Conservation (phyloP, 2,113 vertebrate genomes). For the Gambusia affinis region DNA sequence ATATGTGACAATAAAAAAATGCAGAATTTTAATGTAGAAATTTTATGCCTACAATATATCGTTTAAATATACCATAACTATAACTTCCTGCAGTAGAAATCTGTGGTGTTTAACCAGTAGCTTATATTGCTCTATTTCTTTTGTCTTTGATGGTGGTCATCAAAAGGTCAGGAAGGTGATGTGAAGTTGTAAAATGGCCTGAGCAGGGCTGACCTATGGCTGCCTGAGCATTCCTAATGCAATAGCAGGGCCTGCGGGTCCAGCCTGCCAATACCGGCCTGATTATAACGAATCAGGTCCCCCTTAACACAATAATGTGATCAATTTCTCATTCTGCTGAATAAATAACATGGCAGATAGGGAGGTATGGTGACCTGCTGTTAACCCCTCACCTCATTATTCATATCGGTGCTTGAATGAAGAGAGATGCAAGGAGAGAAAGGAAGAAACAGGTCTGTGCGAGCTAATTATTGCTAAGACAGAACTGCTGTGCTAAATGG, state of each 20-base stretch:
- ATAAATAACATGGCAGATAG: constrained; percentile 97
- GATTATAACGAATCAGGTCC: constrained; percentile 99
- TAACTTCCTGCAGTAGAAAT: constrained; percentile 15
- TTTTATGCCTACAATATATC: not conserved
- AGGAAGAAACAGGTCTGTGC: constrained; percentile 85
- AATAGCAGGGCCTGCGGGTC: constrained; percentile 87
- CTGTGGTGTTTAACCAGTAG: constrained; percentile 28
- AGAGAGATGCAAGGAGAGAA: constrained; percentile 55
- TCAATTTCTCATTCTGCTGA: constrained; percentile 99
- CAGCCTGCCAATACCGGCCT: constrained; percentile 94
- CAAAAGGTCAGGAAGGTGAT: constrained; percentile 89
- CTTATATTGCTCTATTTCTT: constrained; percentile 59
- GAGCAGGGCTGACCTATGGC: constrained; percentile 83
- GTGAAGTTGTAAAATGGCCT: constrained; percentile 94
- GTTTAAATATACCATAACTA: not conserved
- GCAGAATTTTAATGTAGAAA: not conserved
- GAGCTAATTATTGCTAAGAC: constrained; percentile 91
- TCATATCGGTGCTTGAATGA: constrained; percentile 88
- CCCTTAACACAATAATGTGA: constrained; percentile 97
- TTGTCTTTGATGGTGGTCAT: constrained; percentile 77
- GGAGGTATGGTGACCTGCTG: constrained; percentile 88
- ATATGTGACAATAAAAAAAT: not conserved
- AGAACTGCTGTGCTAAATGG: constrained; percentile 83
- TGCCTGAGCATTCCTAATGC: constrained; percentile 92
- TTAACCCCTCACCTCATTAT: constrained; percentile 94